Percentiles rank a stretch among this genome's conserved stretches.
Evolutionary conservation across 2,888 invertebrate genomes (phyloP).

Genomic region (Drosophila demipolita): DNA sequence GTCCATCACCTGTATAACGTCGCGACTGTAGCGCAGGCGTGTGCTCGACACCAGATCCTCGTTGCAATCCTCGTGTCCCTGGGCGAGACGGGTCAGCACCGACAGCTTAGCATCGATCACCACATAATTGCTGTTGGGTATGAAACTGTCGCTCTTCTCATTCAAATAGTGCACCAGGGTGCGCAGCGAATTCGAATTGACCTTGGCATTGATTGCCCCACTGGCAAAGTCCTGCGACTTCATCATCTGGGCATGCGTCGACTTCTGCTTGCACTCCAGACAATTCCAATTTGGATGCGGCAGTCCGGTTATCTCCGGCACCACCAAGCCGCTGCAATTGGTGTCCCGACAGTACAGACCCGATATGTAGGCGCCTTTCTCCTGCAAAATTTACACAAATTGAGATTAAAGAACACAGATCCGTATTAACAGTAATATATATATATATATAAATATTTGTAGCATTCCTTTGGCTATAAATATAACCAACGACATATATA

Average conservation of each 20-base stretch:
- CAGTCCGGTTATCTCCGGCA: constrained; percentile 87
- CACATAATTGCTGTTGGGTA: constrained; percentile 83
- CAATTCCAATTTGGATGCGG: constrained; percentile 89
- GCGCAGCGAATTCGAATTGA: constrained; percentile 77
- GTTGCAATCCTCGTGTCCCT: constrained; percentile 76
- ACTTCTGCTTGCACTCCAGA: constrained; percentile 86
- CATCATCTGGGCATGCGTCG: constrained; percentile 81
- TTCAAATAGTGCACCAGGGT: constrained; percentile 82
- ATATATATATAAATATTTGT: constrained; percentile 19
- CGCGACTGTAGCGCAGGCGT: constrained; percentile 80
- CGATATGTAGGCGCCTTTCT: constrained; percentile 83
- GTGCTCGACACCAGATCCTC: constrained; percentile 75
- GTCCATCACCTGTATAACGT: constrained; percentile 82
- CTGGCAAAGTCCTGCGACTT: constrained; percentile 83
- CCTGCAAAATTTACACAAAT: constrained; percentile 63
- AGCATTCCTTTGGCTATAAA: constrained; percentile 63
- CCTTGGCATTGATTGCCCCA: constrained; percentile 83
- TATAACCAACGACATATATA: constrained; percentile 8
- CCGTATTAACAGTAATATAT: neutral
- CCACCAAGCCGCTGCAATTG: constrained; percentile 81
- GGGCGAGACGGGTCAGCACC: constrained; percentile 77
- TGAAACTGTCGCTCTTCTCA: constrained; percentile 81
- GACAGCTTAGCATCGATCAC: constrained; percentile 83
- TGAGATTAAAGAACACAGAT: constrained; percentile 10
- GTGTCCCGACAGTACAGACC: constrained; percentile 85